Base-by-base conservation (phyloP, 2,797 vertebrate species). In the Typhlichthys subterraneus region DNA sequence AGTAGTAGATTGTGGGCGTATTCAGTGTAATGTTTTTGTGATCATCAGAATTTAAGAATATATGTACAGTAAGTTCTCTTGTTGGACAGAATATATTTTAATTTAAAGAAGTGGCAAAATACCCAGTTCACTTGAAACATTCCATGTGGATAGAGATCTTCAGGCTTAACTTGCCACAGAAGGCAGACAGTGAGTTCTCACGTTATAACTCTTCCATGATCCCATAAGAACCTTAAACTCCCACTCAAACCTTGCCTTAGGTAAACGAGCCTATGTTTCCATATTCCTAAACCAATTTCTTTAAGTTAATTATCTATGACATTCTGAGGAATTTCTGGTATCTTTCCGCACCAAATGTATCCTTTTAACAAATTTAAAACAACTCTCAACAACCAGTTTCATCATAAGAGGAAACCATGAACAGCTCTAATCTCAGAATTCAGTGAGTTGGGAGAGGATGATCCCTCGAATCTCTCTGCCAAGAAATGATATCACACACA, bases 141-240 rank as follows among this genome's bases (percentile, higher is more conserved):
- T 76, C 65, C 54, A 56, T 9, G n/a, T 13, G 45, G 58, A 47
- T 38, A 42, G 63, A 54, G 76, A 72, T 72, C 52, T 54, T 63
- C 23, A 29, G 57, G 56, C 63, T 81, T 72, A 71, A 63, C 56
- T 54, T 78, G 75, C 75, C 63, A 67, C 45, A 71, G 45, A 56
- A 65, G 67, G 63, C 68, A 74, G 68, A 62, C 62, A 5, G 10
- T 14, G 54, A 74, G 58, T 66, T 81, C 64, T 85, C 73, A 77
- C 76, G 50, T 71, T 73, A 61, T 88, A 88, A 91, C 88, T 90
- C 84, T 79, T 77, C 79, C 62, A 69, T 50, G 33, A 70, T 63
- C 55, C 73, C 70, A 60, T 51, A 73, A 79, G 67, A 69, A 70
- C 77, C 75, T 82, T 65, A 63, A 51, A 63, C 76, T 10, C 50